phyloP scores from a whole-genome alignment of 2,888 invertebrate genomes.

The Tryphoninae sp. region DNA sequence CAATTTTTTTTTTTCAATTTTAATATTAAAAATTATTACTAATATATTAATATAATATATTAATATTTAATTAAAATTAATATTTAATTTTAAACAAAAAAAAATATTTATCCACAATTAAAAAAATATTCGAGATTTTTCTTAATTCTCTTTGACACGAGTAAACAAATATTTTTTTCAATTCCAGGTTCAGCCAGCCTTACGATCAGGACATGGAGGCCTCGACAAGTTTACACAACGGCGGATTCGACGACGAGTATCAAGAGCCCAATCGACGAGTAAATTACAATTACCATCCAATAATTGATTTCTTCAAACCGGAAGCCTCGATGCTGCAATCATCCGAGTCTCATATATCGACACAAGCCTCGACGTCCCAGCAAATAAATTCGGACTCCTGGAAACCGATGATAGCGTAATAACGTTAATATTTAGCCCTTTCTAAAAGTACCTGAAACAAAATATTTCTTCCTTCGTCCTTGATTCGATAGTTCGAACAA shows the following conservation, averaged over 20 bases:
- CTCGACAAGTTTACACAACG: constrained; percentile 70
- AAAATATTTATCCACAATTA: neutral
- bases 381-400: constrained; percentile 69
- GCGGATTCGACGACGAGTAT: constrained; percentile 78
- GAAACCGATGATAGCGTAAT: constrained; percentile 78
- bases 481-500: constrained; percentile 13
- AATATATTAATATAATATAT: too few relatives aligned
- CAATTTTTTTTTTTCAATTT: neutral
- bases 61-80: too few relatives aligned
- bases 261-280: constrained; percentile 83
- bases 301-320: constrained; percentile 89
- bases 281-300: constrained; percentile 92
- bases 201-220: constrained; percentile 72
- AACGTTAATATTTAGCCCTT: constrained; percentile 43
- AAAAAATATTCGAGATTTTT: neutral
- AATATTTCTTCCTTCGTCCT: constrained; percentile 35
- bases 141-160: neutral
- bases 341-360: constrained; percentile 62
- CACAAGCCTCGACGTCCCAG: constrained; percentile 60
- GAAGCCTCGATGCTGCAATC: constrained; percentile 79
- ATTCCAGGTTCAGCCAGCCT: constrained; percentile 72
- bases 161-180: neutral
- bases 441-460: constrained; percentile 73
- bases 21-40: too few relatives aligned
- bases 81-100: too few relatives aligned